phyloP scores from a whole-genome alignment of 2,113 vertebrate genomes.

The Anoura caudifer region DNA sequence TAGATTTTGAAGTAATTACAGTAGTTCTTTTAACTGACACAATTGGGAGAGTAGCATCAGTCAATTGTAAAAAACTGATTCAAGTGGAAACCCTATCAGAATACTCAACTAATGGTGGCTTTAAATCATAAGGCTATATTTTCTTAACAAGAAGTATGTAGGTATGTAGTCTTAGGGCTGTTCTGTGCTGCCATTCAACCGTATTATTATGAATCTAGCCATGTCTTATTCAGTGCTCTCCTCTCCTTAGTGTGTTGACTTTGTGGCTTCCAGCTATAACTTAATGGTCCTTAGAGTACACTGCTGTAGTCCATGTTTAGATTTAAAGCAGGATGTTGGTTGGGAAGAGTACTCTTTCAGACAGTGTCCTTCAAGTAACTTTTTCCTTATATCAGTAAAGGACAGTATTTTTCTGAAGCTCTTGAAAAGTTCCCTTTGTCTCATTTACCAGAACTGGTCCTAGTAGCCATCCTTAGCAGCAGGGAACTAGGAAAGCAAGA shows the following conservation, averaged over 20 bases:
- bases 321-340: background rate
- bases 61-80: background rate
- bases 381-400: background rate
- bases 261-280: background rate
- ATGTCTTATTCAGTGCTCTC: background rate
- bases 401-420: background rate
- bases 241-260: background rate
- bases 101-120: background rate
- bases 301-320: background rate
- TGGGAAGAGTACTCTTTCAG: background rate
- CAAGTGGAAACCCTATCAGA: background rate
- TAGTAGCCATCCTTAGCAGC: background rate
- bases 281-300: background rate
- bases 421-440: background rate
- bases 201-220: background rate
- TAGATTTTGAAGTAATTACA: background rate
- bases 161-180: background rate
- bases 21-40: background rate
- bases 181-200: background rate
- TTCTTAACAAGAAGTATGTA: background rate
- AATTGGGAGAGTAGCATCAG: background rate
- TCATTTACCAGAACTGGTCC: background rate
- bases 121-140: background rate
- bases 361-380: background rate
- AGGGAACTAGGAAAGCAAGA: background rate